phyloP scores from a whole-genome alignment of 2,888 invertebrate genomes.

The Drosophila prolongata region DNA sequence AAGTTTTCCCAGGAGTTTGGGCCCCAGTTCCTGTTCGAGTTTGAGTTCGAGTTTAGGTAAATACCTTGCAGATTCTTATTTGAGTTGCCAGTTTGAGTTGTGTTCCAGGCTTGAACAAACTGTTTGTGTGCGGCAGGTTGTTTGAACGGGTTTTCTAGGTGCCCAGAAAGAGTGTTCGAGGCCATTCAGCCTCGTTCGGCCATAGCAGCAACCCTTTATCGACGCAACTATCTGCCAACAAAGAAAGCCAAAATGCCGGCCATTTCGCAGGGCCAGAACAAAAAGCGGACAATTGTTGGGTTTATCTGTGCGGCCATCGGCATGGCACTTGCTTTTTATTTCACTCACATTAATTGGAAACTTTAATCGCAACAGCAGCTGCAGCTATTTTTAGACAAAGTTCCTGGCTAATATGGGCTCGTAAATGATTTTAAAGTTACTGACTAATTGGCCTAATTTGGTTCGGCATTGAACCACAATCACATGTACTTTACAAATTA shows the following conservation, averaged over 20 bases:
- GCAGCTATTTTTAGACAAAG: constrained; percentile 23
- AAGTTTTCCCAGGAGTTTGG: constrained; percentile 25
- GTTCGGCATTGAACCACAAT: neutral
- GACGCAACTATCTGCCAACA: constrained; percentile 38
- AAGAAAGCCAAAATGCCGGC: constrained; percentile 35
- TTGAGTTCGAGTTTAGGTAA: constrained; percentile 63
- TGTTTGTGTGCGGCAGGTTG: constrained; percentile 26
- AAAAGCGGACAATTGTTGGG: constrained; percentile 53
- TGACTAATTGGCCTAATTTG: neutral
- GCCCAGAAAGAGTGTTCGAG: constrained; percentile 23
- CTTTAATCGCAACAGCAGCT: constrained; percentile 41
- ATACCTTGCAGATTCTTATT: constrained; percentile 70
- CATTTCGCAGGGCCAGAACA: constrained; percentile 29
- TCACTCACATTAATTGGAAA: constrained; percentile 69
- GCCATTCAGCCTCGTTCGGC: constrained; percentile 14
- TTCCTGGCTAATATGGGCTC: neutral
- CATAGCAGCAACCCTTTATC: constrained; percentile 21
- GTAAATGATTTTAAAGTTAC: neutral
- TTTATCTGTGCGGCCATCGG: constrained; percentile 71
- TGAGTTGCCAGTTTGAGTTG: constrained; percentile 59
- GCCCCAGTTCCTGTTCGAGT: constrained; percentile 28
- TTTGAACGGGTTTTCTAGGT: constrained; percentile 5
- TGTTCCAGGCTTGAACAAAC: constrained; percentile 48
- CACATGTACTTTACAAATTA: neutral
- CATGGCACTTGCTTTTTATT: constrained; percentile 74